Percentiles rank a stretch among this genome's conserved stretches.
Evolutionary conservation across 2,113 vertebrate genomes (phyloP).

Genomic region (Pao palembangensis): DNA sequence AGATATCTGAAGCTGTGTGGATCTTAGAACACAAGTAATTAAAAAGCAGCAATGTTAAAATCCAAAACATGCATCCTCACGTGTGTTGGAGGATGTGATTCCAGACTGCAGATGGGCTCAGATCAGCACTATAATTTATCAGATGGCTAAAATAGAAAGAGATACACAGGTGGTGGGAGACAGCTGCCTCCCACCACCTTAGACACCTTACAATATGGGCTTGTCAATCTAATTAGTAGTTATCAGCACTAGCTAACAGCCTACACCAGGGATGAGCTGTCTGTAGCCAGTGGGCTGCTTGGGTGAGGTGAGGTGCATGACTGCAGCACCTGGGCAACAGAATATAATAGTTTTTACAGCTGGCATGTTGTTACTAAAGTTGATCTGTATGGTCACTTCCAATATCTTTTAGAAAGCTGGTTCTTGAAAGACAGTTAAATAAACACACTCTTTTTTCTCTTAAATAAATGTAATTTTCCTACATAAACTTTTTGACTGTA

Average conservation of each 20-base stretch:
- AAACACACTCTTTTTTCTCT: no score
- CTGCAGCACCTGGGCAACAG: constrained; percentile 37
- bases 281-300: constrained; percentile 7
- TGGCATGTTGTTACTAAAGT: neutral
- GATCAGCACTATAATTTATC: constrained; percentile 57
- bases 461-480: no score
- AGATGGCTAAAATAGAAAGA: constrained; percentile 38
- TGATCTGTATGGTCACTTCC: neutral
- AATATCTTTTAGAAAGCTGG: neutral
- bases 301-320: constrained; percentile 4
- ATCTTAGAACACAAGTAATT: no score
- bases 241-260: constrained; percentile 55
- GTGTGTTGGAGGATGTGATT: neutral
- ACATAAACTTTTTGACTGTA: no score
- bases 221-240: constrained; percentile 70
- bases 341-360: neutral
- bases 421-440: no score
- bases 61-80: no score
- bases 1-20: no score
- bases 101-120: constrained; percentile 50
- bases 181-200: constrained; percentile 27
- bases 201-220: constrained; percentile 34
- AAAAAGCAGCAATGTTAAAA: no score
- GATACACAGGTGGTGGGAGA: no score
- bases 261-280: constrained; percentile 43